These are phyloP conservation scores for Musca vetustissima DNA, from an alignment of 1,140 invertebrate genomes.

Conservation along the genomic window DNA sequence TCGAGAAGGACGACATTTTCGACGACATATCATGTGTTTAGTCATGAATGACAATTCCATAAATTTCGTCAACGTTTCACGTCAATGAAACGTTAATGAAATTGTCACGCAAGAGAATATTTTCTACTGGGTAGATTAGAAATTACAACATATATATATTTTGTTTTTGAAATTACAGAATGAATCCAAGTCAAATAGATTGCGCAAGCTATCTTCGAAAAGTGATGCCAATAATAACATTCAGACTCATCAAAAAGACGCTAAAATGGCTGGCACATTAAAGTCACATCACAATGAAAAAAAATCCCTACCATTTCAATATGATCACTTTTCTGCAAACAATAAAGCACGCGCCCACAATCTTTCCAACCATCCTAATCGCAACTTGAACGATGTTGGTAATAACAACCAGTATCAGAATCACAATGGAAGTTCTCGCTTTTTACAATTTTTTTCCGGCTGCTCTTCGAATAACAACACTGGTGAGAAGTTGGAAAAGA, in stretches of 20 bases:
- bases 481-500: slow-evolving; percentile 35
- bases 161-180: too few relatives aligned
- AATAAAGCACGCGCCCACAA: not conserved
- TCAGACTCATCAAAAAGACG: not conserved
- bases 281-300: not conserved
- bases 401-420: not conserved
- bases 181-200: not conserved
- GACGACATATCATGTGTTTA: too few relatives aligned
- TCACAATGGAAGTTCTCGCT: slow-evolving; percentile 41
- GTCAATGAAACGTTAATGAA: too few relatives aligned
- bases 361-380: slow-evolving; percentile 9
- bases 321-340: slow-evolving; percentile 20
- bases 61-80: too few relatives aligned
- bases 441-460: slow-evolving; percentile 44
- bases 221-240: slow-evolving; percentile 14
- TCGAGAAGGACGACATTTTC: too few relatives aligned
- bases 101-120: too few relatives aligned
- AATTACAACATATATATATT: too few relatives aligned
- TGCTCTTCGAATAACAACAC: not conserved
- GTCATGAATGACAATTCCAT: too few relatives aligned
- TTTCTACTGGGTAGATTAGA: too few relatives aligned
- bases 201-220: not conserved
- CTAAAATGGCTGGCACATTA: not conserved
- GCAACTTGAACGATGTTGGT: not conserved
- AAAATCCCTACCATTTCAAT: slow-evolving; percentile 27